Percentiles rank a stretch among this genome's conserved stretches.
Conservation (phyloP, 2,888 invertebrate genomes). For the Frankliniella fusca region DNA sequence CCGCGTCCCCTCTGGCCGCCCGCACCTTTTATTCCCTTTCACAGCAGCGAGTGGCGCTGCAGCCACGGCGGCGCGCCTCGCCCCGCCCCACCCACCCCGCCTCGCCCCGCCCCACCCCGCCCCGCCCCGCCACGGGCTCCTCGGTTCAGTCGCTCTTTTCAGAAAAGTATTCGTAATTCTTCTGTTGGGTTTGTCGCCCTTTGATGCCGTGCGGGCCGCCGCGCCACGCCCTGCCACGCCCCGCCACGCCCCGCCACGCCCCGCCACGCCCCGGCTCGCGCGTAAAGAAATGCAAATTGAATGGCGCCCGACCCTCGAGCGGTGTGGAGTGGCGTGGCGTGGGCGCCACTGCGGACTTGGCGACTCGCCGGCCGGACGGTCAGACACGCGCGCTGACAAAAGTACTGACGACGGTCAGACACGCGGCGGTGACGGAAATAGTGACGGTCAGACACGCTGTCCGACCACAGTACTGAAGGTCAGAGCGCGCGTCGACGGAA, state of each 20-base stretch:
- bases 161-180: slow-evolving; percentile 25
- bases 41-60: background rate
- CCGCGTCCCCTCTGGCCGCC: background rate
- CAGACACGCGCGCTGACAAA: background rate
- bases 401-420: background rate
- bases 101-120: background rate
- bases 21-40: background rate
- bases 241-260: too few relatives aligned
- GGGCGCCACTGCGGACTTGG: background rate
- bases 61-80: background rate
- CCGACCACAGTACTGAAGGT: too few relatives aligned
- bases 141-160: slow-evolving; percentile 15
- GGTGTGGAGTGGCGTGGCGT: background rate
- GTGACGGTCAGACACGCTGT: too few relatives aligned
- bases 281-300: slow-evolving; percentile 25
- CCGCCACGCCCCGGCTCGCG: background rate
- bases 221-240: too few relatives aligned
- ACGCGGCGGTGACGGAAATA: background rate
- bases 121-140: background rate
- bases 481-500: too few relatives aligned
- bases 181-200: slow-evolving; percentile 16
- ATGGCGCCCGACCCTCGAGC: background rate
- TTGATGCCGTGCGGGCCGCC: background rate
- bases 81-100: background rate
- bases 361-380: background rate